These are phyloP conservation scores for Pluvianellus socialis DNA, from an alignment of 2,113 vertebrate genomes.

Conservation along the genomic window DNA sequence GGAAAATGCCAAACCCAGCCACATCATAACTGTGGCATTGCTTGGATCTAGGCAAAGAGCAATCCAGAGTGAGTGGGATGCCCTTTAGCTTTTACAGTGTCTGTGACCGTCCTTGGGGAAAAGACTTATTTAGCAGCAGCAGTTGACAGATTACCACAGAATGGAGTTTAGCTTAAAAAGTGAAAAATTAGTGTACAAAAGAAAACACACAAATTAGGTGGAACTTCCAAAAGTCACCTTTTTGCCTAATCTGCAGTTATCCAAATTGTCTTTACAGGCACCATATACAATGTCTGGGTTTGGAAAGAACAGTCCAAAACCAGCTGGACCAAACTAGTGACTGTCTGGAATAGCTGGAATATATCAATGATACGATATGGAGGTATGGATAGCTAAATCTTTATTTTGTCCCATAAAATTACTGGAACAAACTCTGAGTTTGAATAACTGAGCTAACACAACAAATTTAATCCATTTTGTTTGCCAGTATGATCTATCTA, in stretches of 20 bases:
- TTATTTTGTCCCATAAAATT: not conserved
- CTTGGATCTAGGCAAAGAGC: not conserved
- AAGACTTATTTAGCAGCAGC: not conserved
- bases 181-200: not conserved
- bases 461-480: not conserved
- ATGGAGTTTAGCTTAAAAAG: not conserved
- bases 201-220: accelerated
- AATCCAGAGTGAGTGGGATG: not conserved
- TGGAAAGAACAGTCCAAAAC: not conserved
- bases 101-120: not conserved
- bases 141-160: not conserved
- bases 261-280: not conserved
- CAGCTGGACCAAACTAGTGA: accelerated
- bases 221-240: not conserved
- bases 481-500: not conserved
- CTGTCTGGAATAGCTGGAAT: not conserved
- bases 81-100: accelerated
- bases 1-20: not conserved
- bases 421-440: not conserved
- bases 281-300: not conserved
- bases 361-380: not conserved
- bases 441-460: not conserved
- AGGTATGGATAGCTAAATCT: not conserved
- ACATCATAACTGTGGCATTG: not conserved
- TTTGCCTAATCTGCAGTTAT: not conserved